Evolutionary conservation across 2,888 invertebrate species (phyloP).

Genomic region (Odontocerum albicorne): DNA sequence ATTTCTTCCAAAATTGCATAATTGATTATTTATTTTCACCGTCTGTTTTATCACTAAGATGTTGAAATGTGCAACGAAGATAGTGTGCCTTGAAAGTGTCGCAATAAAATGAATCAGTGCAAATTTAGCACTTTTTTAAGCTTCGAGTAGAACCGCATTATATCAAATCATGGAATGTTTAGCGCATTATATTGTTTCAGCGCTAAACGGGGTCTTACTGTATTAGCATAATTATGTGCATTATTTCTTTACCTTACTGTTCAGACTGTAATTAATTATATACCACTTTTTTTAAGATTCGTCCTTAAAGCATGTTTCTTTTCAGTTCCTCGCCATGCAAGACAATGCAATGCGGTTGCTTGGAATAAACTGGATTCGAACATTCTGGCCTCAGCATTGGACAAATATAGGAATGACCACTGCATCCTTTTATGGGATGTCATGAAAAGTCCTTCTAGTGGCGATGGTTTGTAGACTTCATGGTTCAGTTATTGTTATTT

Average conservation of each 20-base stretch:
- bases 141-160: too few relatives aligned
- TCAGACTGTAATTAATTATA: not conserved
- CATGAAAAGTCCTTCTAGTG: slow-evolving; percentile 48
- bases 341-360: slow-evolving; percentile 83
- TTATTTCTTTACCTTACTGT: slow-evolving; percentile 6
- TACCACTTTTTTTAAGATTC: not conserved
- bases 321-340: slow-evolving; percentile 78
- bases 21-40: too few relatives aligned
- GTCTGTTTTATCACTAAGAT: too few relatives aligned
- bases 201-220: too few relatives aligned
- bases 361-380: slow-evolving; percentile 86
- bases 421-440: slow-evolving; percentile 92
- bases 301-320: slow-evolving; percentile 39
- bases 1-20: too few relatives aligned
- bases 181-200: too few relatives aligned
- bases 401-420: slow-evolving; percentile 86
- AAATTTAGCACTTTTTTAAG: too few relatives aligned
- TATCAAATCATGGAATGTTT: too few relatives aligned
- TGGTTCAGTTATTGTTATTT: not conserved
- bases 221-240: too few relatives aligned
- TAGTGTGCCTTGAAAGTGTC: too few relatives aligned
- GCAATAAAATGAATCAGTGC: too few relatives aligned
- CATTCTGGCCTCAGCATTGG: slow-evolving; percentile 83
- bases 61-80: too few relatives aligned
- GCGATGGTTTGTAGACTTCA: slow-evolving; percentile 24